Percentiles rank a stretch among this genome's conserved stretches.
Conservation (phyloP, 2,888 invertebrate species). For the Caenorhabditis doughertyi region DNA sequence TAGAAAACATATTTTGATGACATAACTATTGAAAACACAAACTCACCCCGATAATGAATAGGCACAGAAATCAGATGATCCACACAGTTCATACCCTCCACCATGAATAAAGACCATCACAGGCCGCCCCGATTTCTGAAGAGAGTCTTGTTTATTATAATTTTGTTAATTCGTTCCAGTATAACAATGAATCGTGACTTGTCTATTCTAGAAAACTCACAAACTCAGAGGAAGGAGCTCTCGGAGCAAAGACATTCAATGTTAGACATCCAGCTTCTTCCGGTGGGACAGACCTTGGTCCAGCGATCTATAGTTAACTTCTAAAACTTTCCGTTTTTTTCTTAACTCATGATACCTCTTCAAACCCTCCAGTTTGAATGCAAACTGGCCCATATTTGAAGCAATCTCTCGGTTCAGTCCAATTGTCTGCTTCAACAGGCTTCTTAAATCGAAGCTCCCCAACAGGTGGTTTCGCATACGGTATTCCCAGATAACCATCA, state of each 20-base stretch:
- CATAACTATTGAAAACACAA: neutral
- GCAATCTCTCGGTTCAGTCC: slow-evolving; percentile 62
- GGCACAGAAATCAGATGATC: slow-evolving; percentile 20
- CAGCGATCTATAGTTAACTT: slow-evolving; percentile 12
- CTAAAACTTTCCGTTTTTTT: neutral
- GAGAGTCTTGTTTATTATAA: too few species aligned
- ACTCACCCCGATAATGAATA: slow-evolving; percentile 48
- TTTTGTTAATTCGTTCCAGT: too few species aligned
- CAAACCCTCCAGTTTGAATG: slow-evolving; percentile 44
- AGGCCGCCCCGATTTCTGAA: slow-evolving; percentile 24
- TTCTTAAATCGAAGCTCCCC: slow-evolving; percentile 58
- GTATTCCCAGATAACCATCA: slow-evolving; percentile 38
- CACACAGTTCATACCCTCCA: slow-evolving; percentile 45
- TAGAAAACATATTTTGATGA: neutral
- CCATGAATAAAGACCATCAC: slow-evolving; percentile 62
- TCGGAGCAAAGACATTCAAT: slow-evolving; percentile 68
- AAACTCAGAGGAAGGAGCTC: slow-evolving; percentile 32
- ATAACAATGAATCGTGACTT: too few species aligned
- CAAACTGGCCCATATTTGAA: slow-evolving; percentile 66
- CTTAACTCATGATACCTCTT: slow-evolving; percentile 1
- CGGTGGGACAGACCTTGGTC: neutral
- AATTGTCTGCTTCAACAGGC: slow-evolving; percentile 56
- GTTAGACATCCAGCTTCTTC: slow-evolving; percentile 63
- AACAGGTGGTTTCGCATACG: slow-evolving; percentile 42
- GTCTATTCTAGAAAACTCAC: slow-evolving; percentile 9